Evolutionary conservation across 2,888 invertebrate genomes (phyloP), one percentile per base, ranked within the genome.

Genomic region (Escarpia spicata): DNA sequence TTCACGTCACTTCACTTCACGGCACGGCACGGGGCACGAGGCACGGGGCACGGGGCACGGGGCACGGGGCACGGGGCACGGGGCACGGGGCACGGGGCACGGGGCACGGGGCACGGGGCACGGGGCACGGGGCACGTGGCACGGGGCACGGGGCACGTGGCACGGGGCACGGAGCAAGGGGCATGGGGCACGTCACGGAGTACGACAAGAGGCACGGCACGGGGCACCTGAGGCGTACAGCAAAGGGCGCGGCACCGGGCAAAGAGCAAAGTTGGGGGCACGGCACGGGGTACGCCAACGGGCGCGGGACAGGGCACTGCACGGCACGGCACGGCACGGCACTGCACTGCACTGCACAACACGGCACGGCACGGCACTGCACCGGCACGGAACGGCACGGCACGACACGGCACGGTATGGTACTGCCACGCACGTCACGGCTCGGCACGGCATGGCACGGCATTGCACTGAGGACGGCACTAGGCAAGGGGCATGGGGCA

Each of bases 11-110:
- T 1, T 1, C 52, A 52, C 91, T 1, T 26, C 44, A 44, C 43
- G 15, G 91, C 44, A 44, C 91, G 15, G 91, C 44, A 44, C 91
- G 15, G 91, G 15, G 43, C 43, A 91, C 91, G 12, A 43, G 15
- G 91, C 44, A 44, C 91, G 15, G 91, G 15, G 43, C 43, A 91
- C 91, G 12, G 91, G 15, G 91, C 44, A 44, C 91, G 15, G 91
- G 15, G 91, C 44, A 43, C 91, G 15, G 43, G 12, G 91, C 44
- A 44, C 91, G 15, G 91, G 15, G 91, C 44, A 8, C n/a, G 37
- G 19, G 31, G 19, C 91, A 37, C 43, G 31, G 19, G 15, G 43
- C 91, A 43, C 91, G 15, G 10, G 2, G 43, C 91, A 44, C 91
- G 15, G 43, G 15, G 43, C 43, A 43, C 91, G 15, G 10, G 2